phyloP scores from a whole-genome alignment of 2,113 vertebrate species.

The Phoxinus phoxinus region DNA sequence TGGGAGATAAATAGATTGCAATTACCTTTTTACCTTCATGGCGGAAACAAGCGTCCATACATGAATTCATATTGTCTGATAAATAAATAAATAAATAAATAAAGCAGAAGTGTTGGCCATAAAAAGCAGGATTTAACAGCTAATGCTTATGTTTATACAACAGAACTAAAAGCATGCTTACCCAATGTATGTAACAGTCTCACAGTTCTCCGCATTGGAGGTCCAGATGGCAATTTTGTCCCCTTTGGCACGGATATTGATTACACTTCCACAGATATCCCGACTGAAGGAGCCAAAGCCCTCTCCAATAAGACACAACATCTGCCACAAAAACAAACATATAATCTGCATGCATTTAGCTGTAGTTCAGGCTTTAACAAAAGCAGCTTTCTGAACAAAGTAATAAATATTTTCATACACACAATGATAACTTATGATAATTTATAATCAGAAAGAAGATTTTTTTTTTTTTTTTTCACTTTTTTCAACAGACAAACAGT shows the following conservation, averaged over 20 bases:
- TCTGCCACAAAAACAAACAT: constrained; percentile 59
- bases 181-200: constrained; percentile 82
- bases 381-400: background rate
- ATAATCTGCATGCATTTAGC: background rate
- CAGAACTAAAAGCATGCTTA: constrained; percentile 51
- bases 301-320: constrained; percentile 86
- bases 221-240: constrained; percentile 91
- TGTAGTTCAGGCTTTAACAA: background rate
- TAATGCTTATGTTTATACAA: background rate
- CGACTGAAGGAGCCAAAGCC: constrained; percentile 77
- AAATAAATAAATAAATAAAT: too few species aligned
- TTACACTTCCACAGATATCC: constrained; percentile 84
- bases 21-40: too few species aligned
- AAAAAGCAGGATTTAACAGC: background rate
- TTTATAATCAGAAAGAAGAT: background rate
- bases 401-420: background rate
- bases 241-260: constrained; percentile 84
- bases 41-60: too few species aligned
- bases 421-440: background rate
- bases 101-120: too few species aligned
- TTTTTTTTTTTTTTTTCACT: too few species aligned
- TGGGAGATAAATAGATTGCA: too few species aligned
- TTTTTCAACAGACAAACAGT: too few species aligned
- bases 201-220: constrained; percentile 78
- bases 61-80: too few species aligned